Percentiles rank a stretch among this genome's conserved stretches.
Evolutionary conservation across 1,140 invertebrate species (phyloP).

Genomic region (Drosophila baimaii): DNA sequence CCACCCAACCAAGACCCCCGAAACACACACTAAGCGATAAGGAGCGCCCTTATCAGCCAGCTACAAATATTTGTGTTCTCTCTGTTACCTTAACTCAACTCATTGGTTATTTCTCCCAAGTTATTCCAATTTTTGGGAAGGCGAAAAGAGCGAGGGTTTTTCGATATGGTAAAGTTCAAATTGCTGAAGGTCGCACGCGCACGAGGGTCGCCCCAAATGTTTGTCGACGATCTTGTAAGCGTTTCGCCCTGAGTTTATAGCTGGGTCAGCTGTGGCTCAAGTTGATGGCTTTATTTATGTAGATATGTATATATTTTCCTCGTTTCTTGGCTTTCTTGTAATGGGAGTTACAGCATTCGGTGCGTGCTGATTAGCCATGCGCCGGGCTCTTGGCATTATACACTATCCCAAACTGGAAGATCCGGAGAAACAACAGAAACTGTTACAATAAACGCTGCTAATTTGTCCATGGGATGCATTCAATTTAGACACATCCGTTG

Average conservation of each 20-base stretch:
- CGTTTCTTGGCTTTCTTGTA: slow-evolving; percentile 2
- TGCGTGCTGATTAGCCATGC: slow-evolving; percentile 72
- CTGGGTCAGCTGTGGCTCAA: slow-evolving; percentile 54
- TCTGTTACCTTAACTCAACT: slow-evolving; percentile 5
- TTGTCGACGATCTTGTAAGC: slow-evolving; percentile 17
- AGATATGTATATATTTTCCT: background rate
- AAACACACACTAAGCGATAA: slow-evolving; percentile 13
- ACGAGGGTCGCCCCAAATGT: slow-evolving; percentile 37
- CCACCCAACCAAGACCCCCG: background rate
- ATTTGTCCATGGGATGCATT: slow-evolving; percentile 61
- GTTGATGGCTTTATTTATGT: slow-evolving; percentile 26
- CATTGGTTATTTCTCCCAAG: slow-evolving; percentile 3
- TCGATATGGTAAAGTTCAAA: slow-evolving; percentile 46
- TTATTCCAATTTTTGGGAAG: slow-evolving; percentile 7
- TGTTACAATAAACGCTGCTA: slow-evolving; percentile 37
- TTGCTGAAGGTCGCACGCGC: slow-evolving; percentile 51
- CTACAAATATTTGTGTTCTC: slow-evolving; percentile 48
- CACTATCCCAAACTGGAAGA: slow-evolving; percentile 3
- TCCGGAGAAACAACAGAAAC: slow-evolving; percentile 23
- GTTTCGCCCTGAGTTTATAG: slow-evolving; percentile 36
- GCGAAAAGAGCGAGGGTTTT: slow-evolving; percentile 16
- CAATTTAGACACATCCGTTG: slow-evolving; percentile 71
- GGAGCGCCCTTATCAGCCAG: slow-evolving; percentile 36
- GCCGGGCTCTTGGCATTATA: slow-evolving; percentile 28
- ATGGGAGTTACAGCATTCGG: slow-evolving; percentile 14